phyloP scores from a whole-genome alignment of 1,140 invertebrate genomes.

The Lineus longissimus region DNA sequence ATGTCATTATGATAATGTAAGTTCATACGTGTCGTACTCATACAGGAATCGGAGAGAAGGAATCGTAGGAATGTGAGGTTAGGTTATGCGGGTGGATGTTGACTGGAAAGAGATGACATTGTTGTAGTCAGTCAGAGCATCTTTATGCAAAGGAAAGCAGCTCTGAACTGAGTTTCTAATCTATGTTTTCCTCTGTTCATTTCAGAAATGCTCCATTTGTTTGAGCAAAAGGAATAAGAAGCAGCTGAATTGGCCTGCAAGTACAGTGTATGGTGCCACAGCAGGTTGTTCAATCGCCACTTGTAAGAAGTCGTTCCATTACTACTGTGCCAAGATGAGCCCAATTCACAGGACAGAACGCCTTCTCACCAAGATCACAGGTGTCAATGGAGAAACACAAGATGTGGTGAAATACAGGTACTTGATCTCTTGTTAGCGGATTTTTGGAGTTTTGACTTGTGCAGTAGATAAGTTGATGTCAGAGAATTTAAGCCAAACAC shows the following conservation, averaged over 20 bases:
- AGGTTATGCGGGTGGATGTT: no score
- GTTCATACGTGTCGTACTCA: neutral
- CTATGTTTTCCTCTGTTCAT: neutral
- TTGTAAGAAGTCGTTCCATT: slow-evolving; percentile 31
- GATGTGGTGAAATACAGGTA: no score
- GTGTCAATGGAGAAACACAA: neutral
- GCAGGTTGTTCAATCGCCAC: slow-evolving; percentile 30
- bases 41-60: neutral
- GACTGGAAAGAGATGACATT: no score
- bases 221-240: slow-evolving; percentile 19
- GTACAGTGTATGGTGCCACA: slow-evolving; percentile 20
- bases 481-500: no score
- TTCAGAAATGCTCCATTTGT: slow-evolving; percentile 25
- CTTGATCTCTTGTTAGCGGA: no score
- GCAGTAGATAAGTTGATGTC: no score
- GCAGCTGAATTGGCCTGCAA: slow-evolving; percentile 2
- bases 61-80: neutral
- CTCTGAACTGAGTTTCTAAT: neutral
- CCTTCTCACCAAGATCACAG: slow-evolving; percentile 10
- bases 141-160: no score
- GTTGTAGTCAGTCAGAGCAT: no score
- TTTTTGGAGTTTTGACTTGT: no score
- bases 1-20: neutral
- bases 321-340: slow-evolving; percentile 25
- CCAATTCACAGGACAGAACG: slow-evolving; percentile 22